Conservation (phyloP, 2,797 vertebrate species). For the Acanthornis magna region DNA sequence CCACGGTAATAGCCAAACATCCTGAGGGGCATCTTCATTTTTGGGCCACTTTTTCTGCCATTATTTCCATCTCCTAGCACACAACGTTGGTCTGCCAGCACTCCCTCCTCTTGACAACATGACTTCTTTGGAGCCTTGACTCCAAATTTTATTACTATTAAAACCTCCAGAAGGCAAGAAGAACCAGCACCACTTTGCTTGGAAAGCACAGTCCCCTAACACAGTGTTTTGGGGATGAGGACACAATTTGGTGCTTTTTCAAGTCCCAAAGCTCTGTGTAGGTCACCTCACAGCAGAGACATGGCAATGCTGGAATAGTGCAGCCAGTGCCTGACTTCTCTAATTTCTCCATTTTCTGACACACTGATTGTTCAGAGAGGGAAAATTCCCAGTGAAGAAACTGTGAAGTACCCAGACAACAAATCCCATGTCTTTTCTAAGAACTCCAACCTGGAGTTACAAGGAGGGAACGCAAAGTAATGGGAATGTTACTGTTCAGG, state of each 20-base stretch:
- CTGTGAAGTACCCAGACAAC: not conserved
- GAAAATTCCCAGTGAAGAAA: not conserved
- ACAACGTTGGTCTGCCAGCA: not conserved
- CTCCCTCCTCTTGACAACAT: not conserved
- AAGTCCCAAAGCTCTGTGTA: not conserved
- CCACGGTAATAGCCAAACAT: not conserved
- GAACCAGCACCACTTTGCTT: not conserved
- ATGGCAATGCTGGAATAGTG: accelerated
- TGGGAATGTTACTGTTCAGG: not conserved
- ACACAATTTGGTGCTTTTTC: not conserved
- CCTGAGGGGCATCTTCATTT: not conserved
- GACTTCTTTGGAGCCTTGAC: not conserved
- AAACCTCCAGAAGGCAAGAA: not conserved
- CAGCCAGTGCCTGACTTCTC: not conserved
- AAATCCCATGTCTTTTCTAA: not conserved
- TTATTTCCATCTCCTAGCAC: not conserved
- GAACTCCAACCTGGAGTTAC: not conserved
- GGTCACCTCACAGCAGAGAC: not conserved
- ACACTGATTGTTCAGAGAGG: not conserved
- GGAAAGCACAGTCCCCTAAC: not conserved
- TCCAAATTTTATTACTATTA: not conserved
- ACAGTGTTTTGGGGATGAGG: not conserved
- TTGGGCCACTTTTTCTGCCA: not conserved
- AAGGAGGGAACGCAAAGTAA: not conserved
- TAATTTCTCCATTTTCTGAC: not conserved